Evolutionary conservation across 2,113 vertebrate genomes (phyloP).

Genomic region (Phaethon lepturus): DNA sequence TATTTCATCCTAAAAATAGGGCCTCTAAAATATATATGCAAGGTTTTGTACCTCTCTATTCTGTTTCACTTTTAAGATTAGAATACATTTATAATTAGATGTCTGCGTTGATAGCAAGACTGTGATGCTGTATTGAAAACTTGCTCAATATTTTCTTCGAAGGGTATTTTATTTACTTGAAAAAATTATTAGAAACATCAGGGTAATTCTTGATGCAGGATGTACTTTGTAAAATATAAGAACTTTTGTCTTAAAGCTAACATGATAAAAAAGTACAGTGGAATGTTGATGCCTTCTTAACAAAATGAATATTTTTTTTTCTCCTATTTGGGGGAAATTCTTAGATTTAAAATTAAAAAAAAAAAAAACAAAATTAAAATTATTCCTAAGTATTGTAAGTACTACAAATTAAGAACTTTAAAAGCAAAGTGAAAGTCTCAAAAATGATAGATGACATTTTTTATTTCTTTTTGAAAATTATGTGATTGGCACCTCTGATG

Average conservation of each 20-base stretch:
- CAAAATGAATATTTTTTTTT: neutral
- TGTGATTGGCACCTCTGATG: neutral
- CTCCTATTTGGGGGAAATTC: neutral
- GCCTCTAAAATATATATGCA: neutral
- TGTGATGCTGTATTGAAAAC: neutral
- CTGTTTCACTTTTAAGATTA: neutral
- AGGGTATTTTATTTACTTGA: neutral
- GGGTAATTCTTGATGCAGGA: neutral
- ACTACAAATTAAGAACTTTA: neutral
- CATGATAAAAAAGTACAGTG: neutral
- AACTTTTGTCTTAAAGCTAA: neutral
- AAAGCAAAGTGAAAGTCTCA: neutral
- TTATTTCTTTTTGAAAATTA: neutral
- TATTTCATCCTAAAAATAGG: neutral
- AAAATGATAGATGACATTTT: neutral
- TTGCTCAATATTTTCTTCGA: neutral
- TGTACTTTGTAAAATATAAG: neutral
- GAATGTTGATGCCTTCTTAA: neutral
- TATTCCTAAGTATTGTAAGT: neutral
- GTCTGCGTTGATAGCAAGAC: neutral
- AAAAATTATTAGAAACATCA: neutral
- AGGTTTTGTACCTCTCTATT: neutral
- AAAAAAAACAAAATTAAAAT: neutral
- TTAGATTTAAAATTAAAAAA: neutral
- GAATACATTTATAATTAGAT: neutral